These are phyloP conservation scores for Drosophila miranda DNA, from an alignment of 1,140 invertebrate species.

Conservation along the genomic window DNA sequence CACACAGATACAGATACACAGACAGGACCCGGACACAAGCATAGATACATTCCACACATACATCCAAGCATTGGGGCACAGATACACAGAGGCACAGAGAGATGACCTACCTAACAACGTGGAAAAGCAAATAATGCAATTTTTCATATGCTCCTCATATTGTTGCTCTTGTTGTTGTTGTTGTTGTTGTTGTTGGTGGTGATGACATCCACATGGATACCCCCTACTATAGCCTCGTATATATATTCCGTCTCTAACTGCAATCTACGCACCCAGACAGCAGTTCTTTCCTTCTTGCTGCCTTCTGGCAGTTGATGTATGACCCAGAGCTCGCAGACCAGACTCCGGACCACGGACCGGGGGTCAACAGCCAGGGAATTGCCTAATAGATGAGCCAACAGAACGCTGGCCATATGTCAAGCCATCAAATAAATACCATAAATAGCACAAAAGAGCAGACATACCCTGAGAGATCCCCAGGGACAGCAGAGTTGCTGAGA, in stretches of 20 bases:
- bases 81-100: slow-evolving; percentile 19
- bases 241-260: slow-evolving; percentile 12
- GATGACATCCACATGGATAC: slow-evolving; percentile 53
- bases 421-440: slow-evolving; percentile 70
- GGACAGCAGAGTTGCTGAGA: not conserved
- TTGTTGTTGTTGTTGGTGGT: slow-evolving; percentile 22
- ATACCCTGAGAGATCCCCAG: not conserved
- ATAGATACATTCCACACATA: too few relatives aligned
- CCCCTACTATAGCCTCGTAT: not conserved
- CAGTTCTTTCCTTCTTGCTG: not conserved
- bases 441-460: slow-evolving; percentile 51
- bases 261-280: slow-evolving; percentile 40
- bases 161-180: not conserved
- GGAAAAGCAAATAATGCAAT: slow-evolving; percentile 74
- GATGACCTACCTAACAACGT: slow-evolving; percentile 38
- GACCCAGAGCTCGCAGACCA: slow-evolving; percentile 16
- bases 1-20: slow-evolving; percentile 14
- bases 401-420: slow-evolving; percentile 70
- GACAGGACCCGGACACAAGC: too few relatives aligned
- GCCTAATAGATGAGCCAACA: slow-evolving; percentile 68
- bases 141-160: slow-evolving; percentile 41
- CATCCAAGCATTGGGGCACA: not conserved
- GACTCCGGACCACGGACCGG: slow-evolving; percentile 1
- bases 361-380: slow-evolving; percentile 64
- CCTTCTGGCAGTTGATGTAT: slow-evolving; percentile 61